phyloP scores from a whole-genome alignment of 2,888 invertebrate genomes.

The Lordiphosa fenestrarum region DNA sequence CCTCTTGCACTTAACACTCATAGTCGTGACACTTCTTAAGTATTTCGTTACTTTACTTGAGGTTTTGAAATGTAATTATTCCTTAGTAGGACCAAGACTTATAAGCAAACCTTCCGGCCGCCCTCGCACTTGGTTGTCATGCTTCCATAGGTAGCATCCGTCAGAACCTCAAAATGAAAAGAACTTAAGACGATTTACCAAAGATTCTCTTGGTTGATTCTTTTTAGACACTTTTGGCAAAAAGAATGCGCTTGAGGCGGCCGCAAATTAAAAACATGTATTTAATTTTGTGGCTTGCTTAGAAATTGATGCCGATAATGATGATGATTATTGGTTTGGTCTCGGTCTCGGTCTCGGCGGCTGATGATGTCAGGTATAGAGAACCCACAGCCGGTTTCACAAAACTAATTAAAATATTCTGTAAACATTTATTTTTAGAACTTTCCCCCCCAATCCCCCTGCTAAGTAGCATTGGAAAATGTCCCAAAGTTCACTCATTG shows the following conservation, averaged over 20 bases:
- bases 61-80: too few relatives aligned
- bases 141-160: slow-evolving; percentile 1
- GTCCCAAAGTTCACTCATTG: too few relatives aligned
- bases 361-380: slow-evolving; percentile 15
- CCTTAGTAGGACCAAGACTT: too few relatives aligned
- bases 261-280: slow-evolving; percentile 47
- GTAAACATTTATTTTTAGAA: too few relatives aligned
- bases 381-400: neutral
- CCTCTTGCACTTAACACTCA: too few relatives aligned
- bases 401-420: too few relatives aligned
- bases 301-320: slow-evolving; percentile 54
- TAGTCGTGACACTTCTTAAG: too few relatives aligned
- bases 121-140: slow-evolving; percentile 20
- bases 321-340: slow-evolving; percentile 37
- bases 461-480: too few relatives aligned
- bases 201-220: slow-evolving; percentile 11
- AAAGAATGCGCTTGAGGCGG: slow-evolving; percentile 32
- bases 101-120: neutral
- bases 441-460: too few relatives aligned
- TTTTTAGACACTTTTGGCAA: slow-evolving; percentile 8
- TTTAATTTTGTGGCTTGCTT: slow-evolving; percentile 41
- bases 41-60: too few relatives aligned
- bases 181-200: slow-evolving; percentile 38
- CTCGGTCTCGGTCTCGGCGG: slow-evolving; percentile 13
- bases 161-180: slow-evolving; percentile 19